A percentile compares a stretch with the other conserved stretches of the same genome.
Evolutionary conservation across 2,888 invertebrate genomes (phyloP).

Genomic region (Drosophila putrida): DNA sequence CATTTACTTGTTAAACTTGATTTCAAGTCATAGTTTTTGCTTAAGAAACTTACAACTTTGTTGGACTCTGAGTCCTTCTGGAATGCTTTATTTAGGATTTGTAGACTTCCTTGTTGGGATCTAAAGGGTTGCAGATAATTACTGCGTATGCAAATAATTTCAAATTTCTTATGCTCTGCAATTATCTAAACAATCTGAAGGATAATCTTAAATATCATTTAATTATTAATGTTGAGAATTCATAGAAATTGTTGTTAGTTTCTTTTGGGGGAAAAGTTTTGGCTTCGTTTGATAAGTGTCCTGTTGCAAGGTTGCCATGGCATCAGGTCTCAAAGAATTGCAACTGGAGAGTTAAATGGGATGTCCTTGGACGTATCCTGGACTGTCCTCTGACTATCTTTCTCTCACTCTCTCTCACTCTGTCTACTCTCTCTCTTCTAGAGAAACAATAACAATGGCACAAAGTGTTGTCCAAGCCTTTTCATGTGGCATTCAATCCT

Average conservation of each 20-base stretch:
- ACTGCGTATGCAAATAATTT: no score
- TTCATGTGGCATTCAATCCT: constrained; percentile 28
- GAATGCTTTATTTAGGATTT: neutral
- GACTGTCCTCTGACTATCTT: constrained; percentile 5
- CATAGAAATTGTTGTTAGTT: neutral
- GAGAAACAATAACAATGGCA: neutral
- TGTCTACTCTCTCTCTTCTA: neutral
- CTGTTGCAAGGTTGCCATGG: constrained; percentile 5
- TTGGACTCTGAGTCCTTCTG: neutral
- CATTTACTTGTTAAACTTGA: no score
- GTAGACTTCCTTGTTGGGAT: neutral
- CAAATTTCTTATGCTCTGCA: no score
- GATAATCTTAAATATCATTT: neutral
- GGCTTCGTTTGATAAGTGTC: neutral
- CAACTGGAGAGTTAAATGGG: neutral
- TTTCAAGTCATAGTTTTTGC: no score
- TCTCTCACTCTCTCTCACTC: neutral
- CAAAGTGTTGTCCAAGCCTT: constrained; percentile 26
- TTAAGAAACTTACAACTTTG: no score
- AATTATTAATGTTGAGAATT: neutral
- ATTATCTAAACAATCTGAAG: neutral
- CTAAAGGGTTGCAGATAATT: no score
- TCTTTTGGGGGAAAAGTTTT: neutral
- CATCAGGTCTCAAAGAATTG: constrained; percentile 7
- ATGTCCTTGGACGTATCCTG: neutral